phyloP scores from a whole-genome alignment of 2,888 invertebrate species.

The Ichneumoninae sp. region DNA sequence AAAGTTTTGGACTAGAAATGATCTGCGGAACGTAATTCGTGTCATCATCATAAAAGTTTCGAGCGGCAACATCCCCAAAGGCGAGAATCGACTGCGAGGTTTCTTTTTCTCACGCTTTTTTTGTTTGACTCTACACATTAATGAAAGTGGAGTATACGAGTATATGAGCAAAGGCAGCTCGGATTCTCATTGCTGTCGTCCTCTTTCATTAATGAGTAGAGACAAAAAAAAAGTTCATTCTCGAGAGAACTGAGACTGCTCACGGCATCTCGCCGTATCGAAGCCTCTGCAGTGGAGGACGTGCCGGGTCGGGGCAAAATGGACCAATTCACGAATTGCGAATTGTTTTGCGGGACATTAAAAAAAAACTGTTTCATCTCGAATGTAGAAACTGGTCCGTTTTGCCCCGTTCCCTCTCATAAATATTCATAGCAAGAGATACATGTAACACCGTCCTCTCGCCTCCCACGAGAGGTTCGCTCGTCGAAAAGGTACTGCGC shows the following conservation, averaged over 20 bases:
- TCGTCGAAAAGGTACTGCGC: background rate
- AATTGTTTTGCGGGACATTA: background rate
- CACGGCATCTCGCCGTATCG: background rate
- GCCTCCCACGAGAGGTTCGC: background rate
- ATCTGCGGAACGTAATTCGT: constrained; percentile 30
- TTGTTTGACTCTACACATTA: background rate
- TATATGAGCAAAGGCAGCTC: background rate
- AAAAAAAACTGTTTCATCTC: background rate
- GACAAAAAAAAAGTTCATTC: background rate
- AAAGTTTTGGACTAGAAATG: background rate
- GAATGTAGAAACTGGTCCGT: background rate
- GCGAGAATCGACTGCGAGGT: background rate
- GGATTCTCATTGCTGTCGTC: constrained; percentile 5
- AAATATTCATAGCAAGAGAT: constrained; percentile 10
- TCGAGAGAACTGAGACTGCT: background rate
- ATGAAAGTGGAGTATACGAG: background rate
- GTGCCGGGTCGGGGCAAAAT: background rate
- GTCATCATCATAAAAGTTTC: constrained; percentile 29
- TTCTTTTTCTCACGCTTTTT: constrained; percentile 4
- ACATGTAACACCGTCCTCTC: background rate
- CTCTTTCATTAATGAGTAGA: background rate
- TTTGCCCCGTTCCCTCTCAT: background rate
- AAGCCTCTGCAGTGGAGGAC: background rate
- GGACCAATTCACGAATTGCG: background rate
- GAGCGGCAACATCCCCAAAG: background rate